These are phyloP conservation scores for Bombus difficillimus DNA, from an alignment of 1,140 invertebrate genomes.

Conservation along the genomic window DNA sequence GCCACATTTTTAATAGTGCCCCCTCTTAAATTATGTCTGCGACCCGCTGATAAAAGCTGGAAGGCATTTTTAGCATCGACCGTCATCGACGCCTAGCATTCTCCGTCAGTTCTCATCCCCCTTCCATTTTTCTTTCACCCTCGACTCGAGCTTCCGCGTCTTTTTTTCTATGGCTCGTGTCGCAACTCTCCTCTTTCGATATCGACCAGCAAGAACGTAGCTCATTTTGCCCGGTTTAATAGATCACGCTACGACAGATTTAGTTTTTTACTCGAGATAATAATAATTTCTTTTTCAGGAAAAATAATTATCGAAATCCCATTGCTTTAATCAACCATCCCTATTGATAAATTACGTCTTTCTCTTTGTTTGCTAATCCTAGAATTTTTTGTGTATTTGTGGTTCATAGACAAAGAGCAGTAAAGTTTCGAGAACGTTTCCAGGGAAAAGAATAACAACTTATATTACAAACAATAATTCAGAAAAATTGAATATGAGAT, in stretches of 20 bases:
- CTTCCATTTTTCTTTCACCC: constrained; percentile 29
- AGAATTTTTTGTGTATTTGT: neutral
- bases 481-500: neutral
- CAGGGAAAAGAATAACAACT: neutral
- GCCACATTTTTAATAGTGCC: constrained; percentile 57
- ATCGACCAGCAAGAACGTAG: constrained; percentile 35
- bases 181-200: constrained; percentile 35
- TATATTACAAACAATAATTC: neutral
- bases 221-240: constrained; percentile 53
- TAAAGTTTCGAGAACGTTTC: neutral
- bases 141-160: neutral
- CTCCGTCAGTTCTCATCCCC: constrained; percentile 23
- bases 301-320: constrained; percentile 49
- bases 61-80: constrained; percentile 59
- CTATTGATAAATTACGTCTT: neutral
- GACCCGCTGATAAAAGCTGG: constrained; percentile 58
- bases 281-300: neutral
- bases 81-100: constrained; percentile 57
- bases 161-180: constrained; percentile 13
- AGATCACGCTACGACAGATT: constrained; percentile 50
- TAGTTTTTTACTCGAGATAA: constrained; percentile 10
- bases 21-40: constrained; percentile 62
- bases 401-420: no score
- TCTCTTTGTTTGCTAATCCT: neutral
- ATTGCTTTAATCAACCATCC: neutral